These are phyloP conservation scores for Philereme transversata DNA, from an alignment of 2,888 invertebrate species.

Conservation along the genomic window DNA sequence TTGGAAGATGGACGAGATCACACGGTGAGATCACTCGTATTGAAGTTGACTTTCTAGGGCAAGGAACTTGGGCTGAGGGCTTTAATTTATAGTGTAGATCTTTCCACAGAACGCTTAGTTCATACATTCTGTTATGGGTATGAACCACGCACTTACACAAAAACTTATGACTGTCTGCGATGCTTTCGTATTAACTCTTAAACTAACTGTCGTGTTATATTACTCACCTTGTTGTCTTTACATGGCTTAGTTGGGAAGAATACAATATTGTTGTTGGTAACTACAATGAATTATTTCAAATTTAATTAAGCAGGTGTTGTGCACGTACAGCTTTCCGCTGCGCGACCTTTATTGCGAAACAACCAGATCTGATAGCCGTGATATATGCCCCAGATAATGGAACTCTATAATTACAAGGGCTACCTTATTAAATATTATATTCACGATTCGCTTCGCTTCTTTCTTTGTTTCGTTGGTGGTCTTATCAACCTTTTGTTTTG, in stretches of 20 bases:
- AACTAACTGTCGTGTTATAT: neutral
- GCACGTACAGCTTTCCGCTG: constrained; percentile 2
- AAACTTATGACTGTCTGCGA: neutral
- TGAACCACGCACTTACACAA: neutral
- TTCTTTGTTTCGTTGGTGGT: constrained; percentile 11
- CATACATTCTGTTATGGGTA: too few relatives aligned
- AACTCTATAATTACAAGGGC: constrained; percentile 24
- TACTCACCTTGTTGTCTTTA: neutral
- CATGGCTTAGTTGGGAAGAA: neutral
- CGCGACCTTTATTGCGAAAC: constrained; percentile 21
- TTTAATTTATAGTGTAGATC: too few relatives aligned
- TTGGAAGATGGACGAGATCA: constrained; percentile 12
- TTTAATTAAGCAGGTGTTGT: neutral
- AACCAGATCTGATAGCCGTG: constrained; percentile 25
- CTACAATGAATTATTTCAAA: too few relatives aligned
- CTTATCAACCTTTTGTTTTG: constrained; percentile 4
- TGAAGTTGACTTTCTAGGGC: too few relatives aligned
- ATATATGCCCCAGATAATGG: constrained; percentile 19
- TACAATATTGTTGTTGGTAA: neutral
- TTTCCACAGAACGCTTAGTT: too few relatives aligned
- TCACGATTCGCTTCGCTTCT: constrained; percentile 10
- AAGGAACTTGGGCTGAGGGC: too few relatives aligned
- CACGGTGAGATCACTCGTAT: neutral
- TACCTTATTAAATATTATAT: constrained; percentile 8
- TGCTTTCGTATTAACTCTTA: neutral